Evolutionary conservation across 2,113 vertebrate species (phyloP).

Genomic region (Neolamprologus fasciatus): DNA sequence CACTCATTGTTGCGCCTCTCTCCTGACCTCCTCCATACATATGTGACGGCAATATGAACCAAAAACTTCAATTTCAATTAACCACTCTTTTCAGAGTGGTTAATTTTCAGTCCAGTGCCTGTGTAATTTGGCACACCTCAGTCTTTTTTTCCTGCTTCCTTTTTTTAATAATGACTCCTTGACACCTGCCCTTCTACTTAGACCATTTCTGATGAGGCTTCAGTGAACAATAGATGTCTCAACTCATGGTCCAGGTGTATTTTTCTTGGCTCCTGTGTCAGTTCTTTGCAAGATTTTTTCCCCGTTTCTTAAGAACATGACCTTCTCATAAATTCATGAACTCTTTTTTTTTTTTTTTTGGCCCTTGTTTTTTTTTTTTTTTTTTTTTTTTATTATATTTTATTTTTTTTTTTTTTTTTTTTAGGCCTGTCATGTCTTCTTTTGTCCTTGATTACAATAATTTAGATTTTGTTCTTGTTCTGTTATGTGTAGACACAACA

Average conservation of each 20-base stretch:
- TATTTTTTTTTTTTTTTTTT: not conserved
- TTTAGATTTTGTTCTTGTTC: not conserved
- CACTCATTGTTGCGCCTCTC: not conserved
- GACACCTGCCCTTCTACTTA: not conserved
- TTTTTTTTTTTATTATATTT: too few relatives aligned
- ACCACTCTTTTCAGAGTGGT: too few relatives aligned
- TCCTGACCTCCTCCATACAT: not conserved
- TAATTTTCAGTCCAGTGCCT: not conserved
- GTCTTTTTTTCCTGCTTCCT: not conserved
- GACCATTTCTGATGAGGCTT: not conserved
- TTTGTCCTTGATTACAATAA: not conserved
- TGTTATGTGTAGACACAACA: not conserved
- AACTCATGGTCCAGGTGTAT: not conserved
- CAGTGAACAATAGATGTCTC: not conserved
- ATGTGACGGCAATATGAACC: not conserved
- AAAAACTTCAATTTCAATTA: not conserved
- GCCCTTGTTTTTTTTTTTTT: too few relatives aligned
- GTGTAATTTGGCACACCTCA: not conserved
- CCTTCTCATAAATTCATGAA: not conserved
- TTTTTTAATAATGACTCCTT: not conserved
- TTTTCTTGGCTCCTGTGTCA: not conserved
- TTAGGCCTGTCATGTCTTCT: not conserved
- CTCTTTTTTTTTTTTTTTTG: not conserved
- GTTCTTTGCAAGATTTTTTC: not conserved
- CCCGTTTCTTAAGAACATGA: not conserved